These are phyloP conservation scores for Aurelia aurita complex sp. Pacific DNA, from an alignment of 30 jellyfish, hydroid and myxozoan genomes.

Conservation along the genomic window DNA sequence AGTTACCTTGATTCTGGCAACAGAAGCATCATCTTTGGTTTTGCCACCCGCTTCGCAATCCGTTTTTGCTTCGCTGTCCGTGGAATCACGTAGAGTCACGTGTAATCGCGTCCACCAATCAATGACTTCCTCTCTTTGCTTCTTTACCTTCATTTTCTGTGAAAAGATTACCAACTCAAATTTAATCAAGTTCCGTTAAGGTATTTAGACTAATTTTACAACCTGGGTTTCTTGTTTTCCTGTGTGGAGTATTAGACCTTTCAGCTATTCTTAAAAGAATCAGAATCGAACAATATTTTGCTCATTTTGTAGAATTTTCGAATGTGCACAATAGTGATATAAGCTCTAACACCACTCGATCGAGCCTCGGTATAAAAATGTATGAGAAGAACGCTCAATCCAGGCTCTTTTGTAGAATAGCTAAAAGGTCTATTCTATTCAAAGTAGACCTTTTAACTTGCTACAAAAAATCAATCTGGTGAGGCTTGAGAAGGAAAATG, in stretches of 20 bases:
- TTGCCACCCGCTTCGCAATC: constrained; percentile 13
- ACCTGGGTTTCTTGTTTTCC: no score
- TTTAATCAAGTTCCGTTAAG: background rate
- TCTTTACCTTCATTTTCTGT: constrained; percentile 34
- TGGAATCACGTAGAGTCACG: constrained; percentile 57
- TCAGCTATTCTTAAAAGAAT: no score
- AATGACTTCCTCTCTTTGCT: constrained; percentile 47
- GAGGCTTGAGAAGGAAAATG: background rate
- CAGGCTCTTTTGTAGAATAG: no score
- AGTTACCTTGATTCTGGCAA: background rate
- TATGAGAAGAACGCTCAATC: no score
- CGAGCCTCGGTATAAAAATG: no score
- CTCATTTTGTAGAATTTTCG: no score
- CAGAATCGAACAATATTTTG: no score
- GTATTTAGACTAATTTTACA: no score
- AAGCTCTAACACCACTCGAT: no score
- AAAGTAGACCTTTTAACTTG: background rate
- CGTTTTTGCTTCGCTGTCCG: background rate
- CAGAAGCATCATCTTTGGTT: background rate
- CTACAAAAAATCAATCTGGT: background rate
- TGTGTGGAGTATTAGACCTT: no score
- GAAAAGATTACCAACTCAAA: background rate
- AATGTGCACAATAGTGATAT: no score
- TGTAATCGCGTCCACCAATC: constrained; percentile 95
- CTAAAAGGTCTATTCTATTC: background rate